These are phyloP conservation scores for Ophion costatus DNA, from an alignment of 2,888 invertebrate genomes.

Conservation along the genomic window DNA sequence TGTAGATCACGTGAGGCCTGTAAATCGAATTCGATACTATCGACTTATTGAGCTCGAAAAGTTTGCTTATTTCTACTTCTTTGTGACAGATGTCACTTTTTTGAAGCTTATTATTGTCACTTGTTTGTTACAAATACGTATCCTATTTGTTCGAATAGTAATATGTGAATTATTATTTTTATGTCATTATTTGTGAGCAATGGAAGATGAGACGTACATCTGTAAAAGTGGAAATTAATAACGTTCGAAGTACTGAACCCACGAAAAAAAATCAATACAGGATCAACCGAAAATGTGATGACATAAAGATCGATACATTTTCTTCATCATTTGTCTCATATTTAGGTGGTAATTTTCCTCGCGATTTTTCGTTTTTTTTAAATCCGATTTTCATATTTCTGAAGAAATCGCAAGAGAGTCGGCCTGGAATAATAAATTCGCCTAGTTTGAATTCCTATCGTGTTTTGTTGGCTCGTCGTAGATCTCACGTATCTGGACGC, in stretches of 20 bases:
- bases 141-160: too few species aligned
- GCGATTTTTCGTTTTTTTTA: neutral
- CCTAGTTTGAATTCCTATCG: neutral
- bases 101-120: neutral
- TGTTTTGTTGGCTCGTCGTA: neutral
- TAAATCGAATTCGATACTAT: neutral
- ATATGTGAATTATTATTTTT: too few species aligned
- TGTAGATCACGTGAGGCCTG: neutral
- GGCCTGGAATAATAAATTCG: neutral
- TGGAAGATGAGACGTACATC: too few species aligned
- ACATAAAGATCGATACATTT: neutral
- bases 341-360: neutral
- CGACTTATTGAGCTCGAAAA: too few species aligned
- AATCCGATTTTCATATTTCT: slow-evolving; percentile 2
- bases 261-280: too few species aligned
- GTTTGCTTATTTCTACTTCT: too few species aligned
- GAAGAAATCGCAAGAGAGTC: neutral
- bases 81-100: neutral
- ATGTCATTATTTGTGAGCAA: too few species aligned
- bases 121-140: neutral
- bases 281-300: too few species aligned
- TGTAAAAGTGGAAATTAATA: too few species aligned
- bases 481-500: slow-evolving; percentile 1
- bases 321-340: neutral
- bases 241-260: too few species aligned